A percentile compares a stretch with the other conserved stretches of the same genome.
phyloP scores from a whole-genome alignment of 2,113 vertebrate species.

The Entelurus aequoreus region DNA sequence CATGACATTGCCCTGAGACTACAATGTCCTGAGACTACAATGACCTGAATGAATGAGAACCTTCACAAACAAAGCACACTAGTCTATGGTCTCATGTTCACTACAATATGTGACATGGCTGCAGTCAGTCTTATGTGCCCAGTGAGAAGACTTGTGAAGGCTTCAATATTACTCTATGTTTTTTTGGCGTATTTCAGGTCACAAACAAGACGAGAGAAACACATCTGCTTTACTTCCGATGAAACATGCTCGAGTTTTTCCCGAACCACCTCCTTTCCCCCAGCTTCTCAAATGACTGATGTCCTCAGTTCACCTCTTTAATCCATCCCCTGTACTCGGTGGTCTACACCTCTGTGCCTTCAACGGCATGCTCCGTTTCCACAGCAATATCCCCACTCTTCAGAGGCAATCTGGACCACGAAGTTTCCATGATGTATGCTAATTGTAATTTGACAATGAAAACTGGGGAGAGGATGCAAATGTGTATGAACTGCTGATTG shows the following conservation, averaged over 20 bases:
- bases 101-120: no score
- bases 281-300: constrained; percentile 41
- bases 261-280: constrained; percentile 8
- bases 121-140: no score
- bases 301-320: constrained; percentile 48
- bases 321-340: constrained; percentile 38
- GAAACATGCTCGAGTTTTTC: constrained; percentile 30
- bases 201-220: constrained; percentile 24
- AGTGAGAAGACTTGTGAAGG: no score
- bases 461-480: constrained; percentile 50
- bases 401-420: constrained; percentile 3
- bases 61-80: no score
- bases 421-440: constrained; percentile 51
- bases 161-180: no score
- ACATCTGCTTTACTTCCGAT: constrained; percentile 14
- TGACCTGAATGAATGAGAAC: no score
- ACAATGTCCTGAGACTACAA: no score
- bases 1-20: no score
- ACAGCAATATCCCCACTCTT: neutral
- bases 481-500: constrained; percentile 53
- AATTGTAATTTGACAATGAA: constrained; percentile 53
- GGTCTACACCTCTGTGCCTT: constrained; percentile 10
- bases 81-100: no score
- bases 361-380: constrained; percentile 10
- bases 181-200: neutral